Evolutionary conservation across 2,888 invertebrate species (phyloP).

Genomic region (Eupeodes latifasciatus): DNA sequence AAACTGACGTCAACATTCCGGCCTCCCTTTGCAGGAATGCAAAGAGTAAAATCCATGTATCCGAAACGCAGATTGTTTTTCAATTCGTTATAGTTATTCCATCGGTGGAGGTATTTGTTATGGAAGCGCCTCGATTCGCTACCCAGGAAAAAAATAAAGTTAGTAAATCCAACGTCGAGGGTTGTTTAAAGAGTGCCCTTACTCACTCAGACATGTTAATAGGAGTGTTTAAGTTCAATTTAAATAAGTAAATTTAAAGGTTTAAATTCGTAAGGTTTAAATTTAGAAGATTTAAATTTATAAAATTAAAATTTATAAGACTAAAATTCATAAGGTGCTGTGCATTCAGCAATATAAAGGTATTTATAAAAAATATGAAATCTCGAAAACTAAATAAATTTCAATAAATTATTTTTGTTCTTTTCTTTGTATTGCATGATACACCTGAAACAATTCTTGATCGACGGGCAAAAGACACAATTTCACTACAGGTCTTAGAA

Average conservation of each 20-base stretch:
- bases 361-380: not conserved
- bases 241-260: not conserved
- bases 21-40: conserved; percentile 2
- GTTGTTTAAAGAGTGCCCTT: conserved; percentile 29
- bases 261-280: too few relatives aligned
- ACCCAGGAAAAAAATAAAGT: conserved; percentile 20
- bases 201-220: conserved; percentile 20
- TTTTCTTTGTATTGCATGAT: not conserved
- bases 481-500: conserved; percentile 10
- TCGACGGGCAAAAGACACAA: conserved; percentile 38
- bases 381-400: not conserved
- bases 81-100: not conserved
- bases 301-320: too few relatives aligned
- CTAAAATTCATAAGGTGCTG: not conserved
- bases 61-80: not conserved
- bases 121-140: conserved; percentile 27
- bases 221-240: not conserved
- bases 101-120: conserved; percentile 25
- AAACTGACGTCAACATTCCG: not conserved
- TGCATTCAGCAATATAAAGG: not conserved
- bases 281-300: too few relatives aligned
- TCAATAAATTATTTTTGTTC: not conserved
- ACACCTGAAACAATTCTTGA: not conserved
- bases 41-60: not conserved
- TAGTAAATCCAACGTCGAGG: conserved; percentile 25